Evolutionary conservation across 1,140 invertebrate genomes (phyloP), one percentile per base, ranked within the genome.

Genomic region (Stenopsyche tienmushanensis): DNA sequence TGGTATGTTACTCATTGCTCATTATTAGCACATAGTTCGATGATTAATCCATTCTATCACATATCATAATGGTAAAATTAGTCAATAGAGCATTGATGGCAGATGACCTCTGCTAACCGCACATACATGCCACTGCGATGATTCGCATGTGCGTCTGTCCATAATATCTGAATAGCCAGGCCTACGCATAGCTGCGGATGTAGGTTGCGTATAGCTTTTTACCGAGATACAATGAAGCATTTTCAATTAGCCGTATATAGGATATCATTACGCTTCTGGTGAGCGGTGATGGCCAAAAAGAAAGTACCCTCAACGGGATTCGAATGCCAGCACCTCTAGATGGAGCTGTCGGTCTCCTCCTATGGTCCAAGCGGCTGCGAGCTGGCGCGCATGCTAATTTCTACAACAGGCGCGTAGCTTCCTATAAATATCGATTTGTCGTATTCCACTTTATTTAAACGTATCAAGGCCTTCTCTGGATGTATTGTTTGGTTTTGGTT

Each of bases 301-400:
- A 57, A 60, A 60, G 42, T 45, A 47, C 24, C 57, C 21, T 42
- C 57, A 60, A 60, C 57, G 57, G 57, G 57, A 60, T 60, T 44
- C 57, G 44, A 60, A 60, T 60, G 57, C 57, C 57, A 60, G 42
- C 20, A 34, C 17, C 57, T 60, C 44, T 60, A 60, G 57, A 60
- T 60, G 57, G 57, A 13, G 57, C 3, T 23, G 41, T 21, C 15
- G 41, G 57, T 60, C 57, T 60, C 57, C 57, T 60, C 57, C 57
- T 60, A 60, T 60, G 57, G 54, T 34, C 29, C 41, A 60, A 44
- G 41, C 21, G 44, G 23, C 41, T 23, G 57, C 10, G 23, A 44
- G 24, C 42, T 42, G 41, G 39, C 42, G 42, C 20, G 57, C 42
- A 60, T 60, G 57, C 57, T 60, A 60, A 60, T 57, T 47, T 15